These are phyloP conservation scores for Tychaedon coryphoeus DNA, from an alignment of 2,113 vertebrate species.

Conservation along the genomic window DNA sequence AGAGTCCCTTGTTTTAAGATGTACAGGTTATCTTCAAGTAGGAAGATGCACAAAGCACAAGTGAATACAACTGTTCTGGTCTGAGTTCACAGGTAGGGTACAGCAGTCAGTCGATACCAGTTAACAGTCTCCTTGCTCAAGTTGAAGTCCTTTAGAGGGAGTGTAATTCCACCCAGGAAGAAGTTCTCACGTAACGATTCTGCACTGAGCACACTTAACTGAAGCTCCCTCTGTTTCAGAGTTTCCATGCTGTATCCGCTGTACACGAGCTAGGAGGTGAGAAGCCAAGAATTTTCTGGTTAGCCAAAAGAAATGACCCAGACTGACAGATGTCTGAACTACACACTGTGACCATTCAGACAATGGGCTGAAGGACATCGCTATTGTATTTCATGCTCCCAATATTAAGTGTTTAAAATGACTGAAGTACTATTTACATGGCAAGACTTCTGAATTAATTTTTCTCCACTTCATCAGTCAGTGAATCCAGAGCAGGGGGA, in stretches of 20 bases:
- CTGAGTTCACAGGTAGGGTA: constrained; percentile 80
- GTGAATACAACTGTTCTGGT: neutral
- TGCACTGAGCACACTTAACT: constrained; percentile 93
- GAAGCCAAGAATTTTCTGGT: neutral
- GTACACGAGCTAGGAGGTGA: constrained; percentile 86
- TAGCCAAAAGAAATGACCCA: neutral
- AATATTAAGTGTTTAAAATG: neutral
- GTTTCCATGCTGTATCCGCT: constrained; percentile 91
- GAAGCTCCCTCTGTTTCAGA: constrained; percentile 89
- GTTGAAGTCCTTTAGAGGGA: constrained; percentile 95
- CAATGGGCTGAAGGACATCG: neutral
- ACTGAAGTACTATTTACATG: neutral
- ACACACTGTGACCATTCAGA: neutral
- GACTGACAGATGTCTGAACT: neutral
- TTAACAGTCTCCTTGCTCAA: constrained; percentile 93
- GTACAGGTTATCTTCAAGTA: constrained; percentile 64
- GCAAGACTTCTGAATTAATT: neutral
- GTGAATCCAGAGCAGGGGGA: neutral
- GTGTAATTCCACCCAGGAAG: constrained; percentile 91
- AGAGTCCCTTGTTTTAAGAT: constrained; percentile 36
- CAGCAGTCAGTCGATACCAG: constrained; percentile 92
- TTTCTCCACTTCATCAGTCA: neutral
- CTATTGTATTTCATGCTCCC: neutral
- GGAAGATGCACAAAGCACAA: constrained; percentile 60
- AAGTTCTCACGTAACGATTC: constrained; percentile 96